Percentiles rank a stretch among this genome's conserved stretches.
Conservation (phyloP, 2,888 invertebrate genomes). For the Cerastis leucographa region DNA sequence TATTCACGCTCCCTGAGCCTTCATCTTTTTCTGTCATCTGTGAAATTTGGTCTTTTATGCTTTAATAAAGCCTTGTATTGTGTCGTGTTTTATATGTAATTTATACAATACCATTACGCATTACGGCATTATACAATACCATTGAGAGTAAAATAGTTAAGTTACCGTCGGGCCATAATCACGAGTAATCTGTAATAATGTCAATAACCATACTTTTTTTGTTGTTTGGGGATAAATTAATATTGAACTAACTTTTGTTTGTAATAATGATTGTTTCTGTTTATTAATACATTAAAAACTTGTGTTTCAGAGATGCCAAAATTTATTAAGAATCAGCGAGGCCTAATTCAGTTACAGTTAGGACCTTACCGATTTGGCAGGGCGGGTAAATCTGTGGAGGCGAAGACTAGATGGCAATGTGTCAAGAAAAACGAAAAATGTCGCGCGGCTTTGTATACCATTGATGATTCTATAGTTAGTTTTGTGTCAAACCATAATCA, state of each 20-base stretch:
- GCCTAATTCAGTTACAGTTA: constrained; percentile 30
- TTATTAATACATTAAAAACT: background rate
- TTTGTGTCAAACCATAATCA: constrained; percentile 32
- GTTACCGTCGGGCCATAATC: constrained; percentile 21
- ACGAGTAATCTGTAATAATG: constrained; percentile 8
- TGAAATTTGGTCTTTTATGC: too few species aligned
- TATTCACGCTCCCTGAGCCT: too few species aligned
- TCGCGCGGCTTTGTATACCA: constrained; percentile 28
- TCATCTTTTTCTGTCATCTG: too few species aligned
- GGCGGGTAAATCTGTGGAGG: constrained; percentile 15
- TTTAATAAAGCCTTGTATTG: too few species aligned
- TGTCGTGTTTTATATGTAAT: too few species aligned
- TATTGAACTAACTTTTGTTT: background rate
- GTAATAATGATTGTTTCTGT: too few species aligned
- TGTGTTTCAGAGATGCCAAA: constrained; percentile 35
- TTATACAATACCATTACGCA: too few species aligned
- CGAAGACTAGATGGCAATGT: constrained; percentile 48
- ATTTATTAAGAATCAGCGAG: constrained; percentile 24
- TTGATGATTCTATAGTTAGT: constrained; percentile 36
- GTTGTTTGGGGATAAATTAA: too few species aligned
- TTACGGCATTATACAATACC: constrained; percentile 31
- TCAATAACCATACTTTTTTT: too few species aligned
- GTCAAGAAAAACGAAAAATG: constrained; percentile 36
- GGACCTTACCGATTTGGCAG: constrained; percentile 34
- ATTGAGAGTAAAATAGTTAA: constrained; percentile 26